Base-by-base conservation (phyloP, 2,888 invertebrate species). In the Luffia ferchaultella region DNA sequence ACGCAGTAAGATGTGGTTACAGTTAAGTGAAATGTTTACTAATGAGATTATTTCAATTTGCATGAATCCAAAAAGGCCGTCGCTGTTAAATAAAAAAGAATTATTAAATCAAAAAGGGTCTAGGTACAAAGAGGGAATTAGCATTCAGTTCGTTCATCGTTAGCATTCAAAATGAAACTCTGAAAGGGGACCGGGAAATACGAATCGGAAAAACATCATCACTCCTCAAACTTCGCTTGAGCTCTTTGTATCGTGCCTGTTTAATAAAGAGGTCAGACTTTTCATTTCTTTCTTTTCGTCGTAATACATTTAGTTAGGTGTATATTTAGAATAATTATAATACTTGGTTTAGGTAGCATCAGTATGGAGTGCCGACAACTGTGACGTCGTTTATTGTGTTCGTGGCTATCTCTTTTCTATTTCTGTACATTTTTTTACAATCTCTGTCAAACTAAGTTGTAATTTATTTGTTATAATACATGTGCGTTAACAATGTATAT, bases 141-240 rank as follows among this genome's bases (percentile, higher is more conserved):
- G 49, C 49, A 49, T 49, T 49, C 43, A 20, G 49, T 49, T 49
- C 49, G 43, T 49, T 49, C 49, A 20, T 43, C 49, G 42, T 49
- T 49, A 42, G 19, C 42, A 49, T 49, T 49, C 49, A 49, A 49
- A 49, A 43, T 18, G 20, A 49, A 49, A 43, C 18, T 16, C 12
- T 66, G 64, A 68, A 72, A 68, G 64, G 67, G 61, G 63, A 62
- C 60, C 59, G 60, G 57, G 58, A 61, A 58, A 57, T 55, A 60
- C 65, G 59, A 63, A 64, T 70, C 63, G 67, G 62, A 64, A 70
- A 67, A 74, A 73, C 69, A 73, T 73, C 70, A 69, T 60, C 59
- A 60, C 62, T 62, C 63, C 62, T 62, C 58, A 58, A 65, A 67
- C 58, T 67, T 68, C 61, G 59, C 42, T 2, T 58, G 51, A 62